These are phyloP conservation scores for Drosophila affinis DNA, from an alignment of 2,888 invertebrate species.

Conservation along the genomic window DNA sequence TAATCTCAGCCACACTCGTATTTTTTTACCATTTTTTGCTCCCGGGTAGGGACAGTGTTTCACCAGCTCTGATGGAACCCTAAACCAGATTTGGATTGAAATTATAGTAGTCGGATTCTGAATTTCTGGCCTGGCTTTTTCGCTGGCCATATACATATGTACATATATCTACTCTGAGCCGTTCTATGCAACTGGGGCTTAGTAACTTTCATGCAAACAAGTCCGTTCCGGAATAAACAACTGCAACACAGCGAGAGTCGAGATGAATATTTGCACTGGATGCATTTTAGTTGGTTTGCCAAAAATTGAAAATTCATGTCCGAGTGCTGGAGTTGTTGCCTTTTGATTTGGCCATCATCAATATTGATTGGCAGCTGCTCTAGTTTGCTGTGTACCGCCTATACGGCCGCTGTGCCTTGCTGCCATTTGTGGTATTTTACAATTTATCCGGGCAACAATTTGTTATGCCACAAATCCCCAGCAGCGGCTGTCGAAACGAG, in stretches of 20 bases:
- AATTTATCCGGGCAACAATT: conserved; percentile 41
- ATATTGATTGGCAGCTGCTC: conserved; percentile 61
- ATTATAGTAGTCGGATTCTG: background rate
- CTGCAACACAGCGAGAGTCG: background rate
- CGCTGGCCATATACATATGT: background rate
- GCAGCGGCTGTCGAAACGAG: conserved; percentile 66
- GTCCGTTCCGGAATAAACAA: background rate
- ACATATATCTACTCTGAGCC: no score
- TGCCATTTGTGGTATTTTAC: conserved; percentile 50
- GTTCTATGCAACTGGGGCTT: background rate
- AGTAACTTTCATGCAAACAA: background rate
- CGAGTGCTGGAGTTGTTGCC: conserved; percentile 35
- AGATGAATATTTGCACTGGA: conserved; percentile 4
- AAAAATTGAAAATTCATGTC: conserved; percentile 19
- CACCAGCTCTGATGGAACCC: background rate
- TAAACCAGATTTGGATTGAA: background rate
- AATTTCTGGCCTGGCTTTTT: background rate
- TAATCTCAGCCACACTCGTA: background rate
- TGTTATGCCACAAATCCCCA: conserved; percentile 73
- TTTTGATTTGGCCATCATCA: conserved; percentile 57
- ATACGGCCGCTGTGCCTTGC: background rate
- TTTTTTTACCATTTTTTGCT: background rate
- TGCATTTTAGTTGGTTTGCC: background rate
- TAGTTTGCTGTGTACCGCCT: background rate
- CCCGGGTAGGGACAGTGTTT: background rate